phyloP scores from a whole-genome alignment of 2,888 invertebrate species.

The Toxonevra muliebris region DNA sequence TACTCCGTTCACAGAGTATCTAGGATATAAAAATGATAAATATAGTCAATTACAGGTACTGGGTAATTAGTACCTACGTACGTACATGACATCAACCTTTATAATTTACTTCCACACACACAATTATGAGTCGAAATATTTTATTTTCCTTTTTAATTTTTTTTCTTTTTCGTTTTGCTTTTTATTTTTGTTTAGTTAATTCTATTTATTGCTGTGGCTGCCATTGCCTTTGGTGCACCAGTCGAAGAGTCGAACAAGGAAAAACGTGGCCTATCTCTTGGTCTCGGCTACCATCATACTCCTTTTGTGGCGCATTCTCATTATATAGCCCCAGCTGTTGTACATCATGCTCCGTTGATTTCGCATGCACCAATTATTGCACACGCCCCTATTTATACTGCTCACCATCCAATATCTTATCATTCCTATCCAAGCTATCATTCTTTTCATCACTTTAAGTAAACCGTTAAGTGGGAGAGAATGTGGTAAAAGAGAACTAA shows the following conservation, averaged over 20 bases:
- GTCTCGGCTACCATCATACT: constrained; percentile 57
- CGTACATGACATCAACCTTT: no score
- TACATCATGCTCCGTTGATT: constrained; percentile 52
- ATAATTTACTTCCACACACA: no score
- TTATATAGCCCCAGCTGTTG: constrained; percentile 52
- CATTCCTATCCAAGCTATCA: constrained; percentile 53
- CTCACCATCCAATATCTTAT: constrained; percentile 41
- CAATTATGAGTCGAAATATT: no score
- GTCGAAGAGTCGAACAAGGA: constrained; percentile 49
- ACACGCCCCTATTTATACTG: constrained; percentile 42
- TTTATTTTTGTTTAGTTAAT: constrained; percentile 1
- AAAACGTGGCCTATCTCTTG: constrained; percentile 56
- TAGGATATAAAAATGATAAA: no score
- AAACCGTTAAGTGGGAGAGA: constrained; percentile 5
- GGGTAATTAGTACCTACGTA: no score
- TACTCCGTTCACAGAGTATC: no score
- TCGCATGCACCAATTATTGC: constrained; percentile 49
- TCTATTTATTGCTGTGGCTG: constrained; percentile 42
- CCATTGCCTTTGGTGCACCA: constrained; percentile 53
- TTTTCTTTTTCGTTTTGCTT: neutral
- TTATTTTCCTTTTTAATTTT: neutral
- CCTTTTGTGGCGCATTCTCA: constrained; percentile 54
- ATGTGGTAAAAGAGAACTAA: neutral
- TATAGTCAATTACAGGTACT: no score
- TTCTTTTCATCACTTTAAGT: constrained; percentile 52